phyloP scores from a whole-genome alignment of 2,797 vertebrate species.

The Eulemur albifrons region DNA sequence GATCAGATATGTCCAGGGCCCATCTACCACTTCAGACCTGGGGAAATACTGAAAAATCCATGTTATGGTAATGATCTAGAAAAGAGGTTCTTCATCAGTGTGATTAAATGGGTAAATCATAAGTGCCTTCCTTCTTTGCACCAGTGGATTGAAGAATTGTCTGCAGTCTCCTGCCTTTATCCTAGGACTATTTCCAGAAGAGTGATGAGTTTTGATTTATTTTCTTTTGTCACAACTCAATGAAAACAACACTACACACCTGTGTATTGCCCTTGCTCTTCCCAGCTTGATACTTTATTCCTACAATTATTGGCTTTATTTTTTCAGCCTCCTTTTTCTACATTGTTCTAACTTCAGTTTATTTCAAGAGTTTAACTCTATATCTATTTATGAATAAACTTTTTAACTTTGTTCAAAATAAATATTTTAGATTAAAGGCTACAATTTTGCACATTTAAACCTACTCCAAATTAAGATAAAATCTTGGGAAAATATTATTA shows the following conservation, averaged over 20 bases:
- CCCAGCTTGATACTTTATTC: not conserved
- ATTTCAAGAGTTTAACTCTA: not conserved
- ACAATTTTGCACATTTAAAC: not conserved
- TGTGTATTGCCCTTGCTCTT: not conserved
- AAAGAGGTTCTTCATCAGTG: not conserved
- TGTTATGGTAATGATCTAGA: not conserved
- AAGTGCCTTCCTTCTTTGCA: not conserved
- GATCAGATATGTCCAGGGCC: not conserved
- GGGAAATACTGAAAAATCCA: not conserved
- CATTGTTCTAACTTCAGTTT: not conserved
- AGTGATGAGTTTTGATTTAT: constrained; percentile 6
- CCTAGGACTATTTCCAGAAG: not conserved
- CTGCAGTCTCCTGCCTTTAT: not conserved
- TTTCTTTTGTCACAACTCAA: not conserved
- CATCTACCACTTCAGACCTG: not conserved
- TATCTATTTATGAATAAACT: not conserved
- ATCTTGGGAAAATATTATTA: not conserved
- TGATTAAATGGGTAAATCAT: not conserved
- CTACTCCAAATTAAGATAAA: constrained; percentile 8
- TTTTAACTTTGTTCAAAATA: not conserved
- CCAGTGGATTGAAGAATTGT: not conserved
- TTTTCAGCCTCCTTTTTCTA: not conserved
- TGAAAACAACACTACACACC: not conserved
- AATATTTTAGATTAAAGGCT: not conserved
- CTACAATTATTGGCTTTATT: not conserved